These are phyloP conservation scores for Pheosia gnoma DNA, from an alignment of 2,888 invertebrate genomes.

Conservation along the genomic window DNA sequence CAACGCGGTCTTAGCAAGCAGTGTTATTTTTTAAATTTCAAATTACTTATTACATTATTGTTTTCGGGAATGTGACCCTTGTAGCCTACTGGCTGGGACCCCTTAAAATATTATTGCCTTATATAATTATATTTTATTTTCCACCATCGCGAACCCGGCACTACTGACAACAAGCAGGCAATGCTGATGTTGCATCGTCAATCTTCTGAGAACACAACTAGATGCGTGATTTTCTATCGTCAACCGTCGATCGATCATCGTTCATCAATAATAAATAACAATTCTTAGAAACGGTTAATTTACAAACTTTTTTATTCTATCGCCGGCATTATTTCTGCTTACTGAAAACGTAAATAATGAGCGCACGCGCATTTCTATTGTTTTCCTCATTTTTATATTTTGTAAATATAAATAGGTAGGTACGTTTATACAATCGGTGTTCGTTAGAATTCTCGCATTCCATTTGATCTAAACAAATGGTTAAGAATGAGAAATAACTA, in stretches of 20 bases:
- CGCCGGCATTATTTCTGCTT: conserved; percentile 42
- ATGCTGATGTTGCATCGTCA: too few species aligned
- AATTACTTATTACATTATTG: too few species aligned
- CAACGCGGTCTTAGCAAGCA: too few species aligned
- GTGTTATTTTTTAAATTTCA: too few species aligned
- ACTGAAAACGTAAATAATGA: conserved; percentile 31
- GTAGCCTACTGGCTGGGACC: too few species aligned
- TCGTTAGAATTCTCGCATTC: conserved; percentile 18
- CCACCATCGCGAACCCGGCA: too few species aligned
- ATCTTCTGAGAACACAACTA: too few species aligned
- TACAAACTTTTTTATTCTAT: conserved; percentile 40
- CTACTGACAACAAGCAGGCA: too few species aligned
- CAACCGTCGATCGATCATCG: background rate
- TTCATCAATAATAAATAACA: conserved; percentile 5
- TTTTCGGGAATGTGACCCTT: too few species aligned
- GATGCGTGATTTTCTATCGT: too few species aligned
- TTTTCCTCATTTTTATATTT: conserved; percentile 52
- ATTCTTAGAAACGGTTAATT: conserved; percentile 13
- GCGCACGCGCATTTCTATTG: conserved; percentile 45
- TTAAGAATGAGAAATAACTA: conserved; percentile 12
- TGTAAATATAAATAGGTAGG: conserved; percentile 63
- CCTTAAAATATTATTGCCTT: too few species aligned
- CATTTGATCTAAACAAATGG: conserved; percentile 23
- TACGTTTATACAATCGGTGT: conserved; percentile 40
- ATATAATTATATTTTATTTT: too few species aligned